These are phyloP conservation scores for Cyclina sinensis DNA, from an alignment of 1,140 invertebrate species.

Conservation along the genomic window DNA sequence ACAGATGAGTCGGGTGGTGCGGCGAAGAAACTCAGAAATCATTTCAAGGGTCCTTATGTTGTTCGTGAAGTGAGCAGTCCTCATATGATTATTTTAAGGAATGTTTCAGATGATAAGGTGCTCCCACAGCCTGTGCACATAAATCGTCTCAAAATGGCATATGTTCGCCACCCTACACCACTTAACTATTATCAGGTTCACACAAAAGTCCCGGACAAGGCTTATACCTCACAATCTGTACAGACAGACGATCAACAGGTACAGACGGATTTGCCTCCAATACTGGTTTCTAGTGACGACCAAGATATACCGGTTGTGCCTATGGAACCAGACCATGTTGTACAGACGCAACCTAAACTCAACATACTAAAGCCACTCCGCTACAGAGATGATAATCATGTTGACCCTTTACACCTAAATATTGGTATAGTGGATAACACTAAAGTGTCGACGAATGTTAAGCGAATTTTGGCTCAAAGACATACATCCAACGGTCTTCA, in stretches of 20 bases:
- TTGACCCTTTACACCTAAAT: too few species aligned
- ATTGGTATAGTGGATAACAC: too few species aligned
- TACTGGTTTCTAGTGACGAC: neutral
- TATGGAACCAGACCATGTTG: neutral
- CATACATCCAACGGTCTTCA: slow-evolving; percentile 10
- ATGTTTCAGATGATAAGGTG: slow-evolving; percentile 3
- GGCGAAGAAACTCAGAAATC: slow-evolving; percentile 57
- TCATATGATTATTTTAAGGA: slow-evolving; percentile 20
- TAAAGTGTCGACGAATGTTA: neutral
- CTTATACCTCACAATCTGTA: neutral
- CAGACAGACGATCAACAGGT: too few species aligned
- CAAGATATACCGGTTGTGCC: too few species aligned
- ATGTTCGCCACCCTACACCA: slow-evolving; percentile 44
- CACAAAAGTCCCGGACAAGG: neutral
- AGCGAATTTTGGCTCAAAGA: slow-evolving; percentile 21
- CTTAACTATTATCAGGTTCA: slow-evolving; percentile 16
- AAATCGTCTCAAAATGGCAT: slow-evolving; percentile 54
- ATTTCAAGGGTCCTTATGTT: slow-evolving; percentile 50
- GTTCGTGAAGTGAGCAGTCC: neutral
- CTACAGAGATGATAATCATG: too few species aligned
- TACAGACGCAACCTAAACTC: neutral
- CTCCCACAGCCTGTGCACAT: slow-evolving; percentile 45
- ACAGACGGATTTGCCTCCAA: neutral
- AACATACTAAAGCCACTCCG: too few species aligned
- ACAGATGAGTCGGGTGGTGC: slow-evolving; percentile 34